Evolutionary conservation across 2,888 invertebrate genomes (phyloP).

Genomic region (Ochropacha duplaris): DNA sequence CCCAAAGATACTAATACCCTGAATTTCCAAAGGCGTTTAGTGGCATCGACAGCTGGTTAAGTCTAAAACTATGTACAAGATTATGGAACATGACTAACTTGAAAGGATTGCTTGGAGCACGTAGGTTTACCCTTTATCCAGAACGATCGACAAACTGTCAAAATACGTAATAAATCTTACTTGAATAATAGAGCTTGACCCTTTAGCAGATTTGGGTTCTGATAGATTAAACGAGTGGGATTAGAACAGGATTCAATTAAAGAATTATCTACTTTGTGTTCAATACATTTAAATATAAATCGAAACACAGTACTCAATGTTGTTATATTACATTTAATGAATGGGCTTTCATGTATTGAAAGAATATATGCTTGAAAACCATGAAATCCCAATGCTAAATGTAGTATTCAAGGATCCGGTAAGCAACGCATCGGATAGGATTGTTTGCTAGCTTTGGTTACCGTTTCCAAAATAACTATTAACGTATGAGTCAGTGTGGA

Average conservation of each 20-base stretch:
- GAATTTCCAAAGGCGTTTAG: neutral
- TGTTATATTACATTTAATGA: conserved; percentile 22
- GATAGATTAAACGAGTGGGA: conserved; percentile 3
- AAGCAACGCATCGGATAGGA: conserved; percentile 32
- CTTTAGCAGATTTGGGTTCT: conserved; percentile 2
- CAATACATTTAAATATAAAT: conserved; percentile 15
- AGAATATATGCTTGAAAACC: conserved; percentile 27
- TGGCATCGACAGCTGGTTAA: neutral
- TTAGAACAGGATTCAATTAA: neutral
- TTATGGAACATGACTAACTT: neutral
- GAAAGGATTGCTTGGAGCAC: neutral
- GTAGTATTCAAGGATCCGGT: conserved; percentile 25
- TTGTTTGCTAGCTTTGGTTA: conserved; percentile 29
- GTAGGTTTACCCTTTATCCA: neutral
- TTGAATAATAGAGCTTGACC: conserved; percentile 9
- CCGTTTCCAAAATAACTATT: conserved; percentile 31
- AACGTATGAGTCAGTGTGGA: conserved; percentile 40
- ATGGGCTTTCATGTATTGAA: conserved; percentile 38
- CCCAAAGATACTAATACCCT: neutral
- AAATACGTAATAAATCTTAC: conserved; percentile 31
- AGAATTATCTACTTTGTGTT: neutral
- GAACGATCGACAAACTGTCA: conserved; percentile 7
- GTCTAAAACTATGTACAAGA: neutral
- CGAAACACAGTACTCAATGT: conserved; percentile 45
- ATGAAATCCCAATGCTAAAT: conserved; percentile 38